Evolutionary conservation across 1,140 invertebrate genomes (phyloP).

Genomic region (Physella acuta): DNA sequence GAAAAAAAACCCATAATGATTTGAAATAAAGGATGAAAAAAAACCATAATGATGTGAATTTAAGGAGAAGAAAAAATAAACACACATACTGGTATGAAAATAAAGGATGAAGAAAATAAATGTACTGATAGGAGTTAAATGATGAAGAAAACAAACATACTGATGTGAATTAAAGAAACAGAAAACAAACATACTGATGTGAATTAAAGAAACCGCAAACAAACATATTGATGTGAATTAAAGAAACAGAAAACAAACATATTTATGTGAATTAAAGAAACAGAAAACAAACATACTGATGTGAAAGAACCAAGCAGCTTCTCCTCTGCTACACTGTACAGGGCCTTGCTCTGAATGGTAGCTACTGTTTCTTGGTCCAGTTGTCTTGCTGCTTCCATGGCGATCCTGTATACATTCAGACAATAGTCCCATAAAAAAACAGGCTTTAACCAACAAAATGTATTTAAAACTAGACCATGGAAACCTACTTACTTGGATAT

Average conservation of each 20-base stretch:
- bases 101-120: not conserved
- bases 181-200: not conserved
- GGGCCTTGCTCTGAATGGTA: conserved; percentile 81
- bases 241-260: not conserved
- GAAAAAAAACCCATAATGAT: not conserved
- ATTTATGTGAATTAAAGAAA: too few species aligned
- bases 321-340: conserved; percentile 89
- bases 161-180: not conserved
- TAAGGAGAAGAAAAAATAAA: not conserved
- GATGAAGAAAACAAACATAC: not conserved
- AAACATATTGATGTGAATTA: too few species aligned
- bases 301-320: conserved; percentile 78
- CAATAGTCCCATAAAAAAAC: not conserved
- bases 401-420: conserved; percentile 73
- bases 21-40: not conserved
- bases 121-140: not conserved
- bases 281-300: conserved; percentile 83
- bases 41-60: not conserved
- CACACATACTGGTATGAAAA: not conserved
- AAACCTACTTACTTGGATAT: conserved; percentile 60
- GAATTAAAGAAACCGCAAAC: not conserved
- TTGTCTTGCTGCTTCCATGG: conserved; percentile 88
- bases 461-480: not conserved
- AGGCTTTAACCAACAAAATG: conserved; percentile 7
- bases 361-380: conserved; percentile 87